Conservation (phyloP, 2,113 vertebrate genomes). For the Shinisaurus crocodilurus region DNA sequence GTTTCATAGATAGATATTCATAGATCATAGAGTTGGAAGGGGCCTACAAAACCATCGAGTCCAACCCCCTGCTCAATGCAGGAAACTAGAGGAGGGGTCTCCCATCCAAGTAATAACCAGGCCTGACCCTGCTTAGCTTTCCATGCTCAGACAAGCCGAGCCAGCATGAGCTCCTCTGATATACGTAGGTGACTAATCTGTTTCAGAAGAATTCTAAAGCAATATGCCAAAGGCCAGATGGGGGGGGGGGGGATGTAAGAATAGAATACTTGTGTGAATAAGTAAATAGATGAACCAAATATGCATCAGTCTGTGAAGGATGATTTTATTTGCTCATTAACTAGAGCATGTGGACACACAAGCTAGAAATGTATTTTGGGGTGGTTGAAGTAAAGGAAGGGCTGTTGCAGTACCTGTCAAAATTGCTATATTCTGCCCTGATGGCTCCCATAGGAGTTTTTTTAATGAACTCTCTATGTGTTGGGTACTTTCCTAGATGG, state of each 20-base stretch:
- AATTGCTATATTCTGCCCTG: not conserved
- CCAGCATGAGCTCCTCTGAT: too few relatives aligned
- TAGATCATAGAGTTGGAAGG: too few relatives aligned
- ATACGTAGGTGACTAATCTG: not conserved
- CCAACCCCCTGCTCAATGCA: too few relatives aligned
- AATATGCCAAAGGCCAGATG: not conserved
- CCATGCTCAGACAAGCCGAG: too few relatives aligned
- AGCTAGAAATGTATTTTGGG: not conserved
- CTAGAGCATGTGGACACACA: not conserved
- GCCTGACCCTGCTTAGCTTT: too few relatives aligned
- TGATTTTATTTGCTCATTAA: not conserved
- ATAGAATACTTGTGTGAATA: constrained; percentile 14
- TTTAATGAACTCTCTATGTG: not conserved
- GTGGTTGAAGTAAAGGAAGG: not conserved
- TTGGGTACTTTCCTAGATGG: not conserved
- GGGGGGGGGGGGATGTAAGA: not conserved
- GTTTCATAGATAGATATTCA: too few relatives aligned
- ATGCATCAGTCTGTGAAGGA: not conserved
- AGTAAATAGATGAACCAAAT: not conserved
- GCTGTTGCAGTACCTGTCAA: not conserved
- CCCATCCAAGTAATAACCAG: too few relatives aligned
- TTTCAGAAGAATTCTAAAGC: not conserved
- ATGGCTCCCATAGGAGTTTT: too few relatives aligned
- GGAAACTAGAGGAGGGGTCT: too few relatives aligned
- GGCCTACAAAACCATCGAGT: too few relatives aligned